Percentiles rank a stretch among this genome's conserved stretches.
These are phyloP conservation scores for Ascaphus truei DNA, from an alignment of 2,113 vertebrate species.

Conservation along the genomic window DNA sequence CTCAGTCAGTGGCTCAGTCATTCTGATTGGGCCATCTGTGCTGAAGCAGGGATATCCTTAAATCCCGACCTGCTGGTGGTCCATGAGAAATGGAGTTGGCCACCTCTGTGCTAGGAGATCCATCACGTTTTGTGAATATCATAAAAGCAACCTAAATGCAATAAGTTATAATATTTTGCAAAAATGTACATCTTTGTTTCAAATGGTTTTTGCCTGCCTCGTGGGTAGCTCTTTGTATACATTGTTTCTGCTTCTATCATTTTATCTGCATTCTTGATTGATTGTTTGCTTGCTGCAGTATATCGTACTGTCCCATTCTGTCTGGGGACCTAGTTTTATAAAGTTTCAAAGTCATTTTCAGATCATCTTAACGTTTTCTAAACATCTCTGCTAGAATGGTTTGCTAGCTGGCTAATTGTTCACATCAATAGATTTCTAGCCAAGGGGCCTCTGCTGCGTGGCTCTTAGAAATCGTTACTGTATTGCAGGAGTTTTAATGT, in stretches of 20 bases:
- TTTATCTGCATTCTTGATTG: background rate
- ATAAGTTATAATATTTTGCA: background rate
- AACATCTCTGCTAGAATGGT: background rate
- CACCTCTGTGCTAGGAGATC: too few relatives aligned
- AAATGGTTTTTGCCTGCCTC: background rate
- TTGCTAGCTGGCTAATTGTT: background rate
- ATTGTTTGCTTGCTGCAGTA: background rate
- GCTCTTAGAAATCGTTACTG: background rate
- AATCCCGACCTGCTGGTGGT: too few relatives aligned
- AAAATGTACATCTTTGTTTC: background rate
- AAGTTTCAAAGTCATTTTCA: background rate
- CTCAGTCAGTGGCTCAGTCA: too few relatives aligned
- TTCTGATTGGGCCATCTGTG: too few relatives aligned
- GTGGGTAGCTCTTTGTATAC: background rate
- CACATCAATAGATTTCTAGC: background rate
- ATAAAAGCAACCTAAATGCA: background rate
- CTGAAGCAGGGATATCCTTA: too few relatives aligned
- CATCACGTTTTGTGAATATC: background rate
- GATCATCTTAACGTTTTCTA: background rate
- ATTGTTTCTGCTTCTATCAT: background rate
- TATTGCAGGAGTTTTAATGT: background rate
- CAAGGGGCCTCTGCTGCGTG: background rate
- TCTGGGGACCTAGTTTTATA: background rate
- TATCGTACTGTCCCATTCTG: background rate
- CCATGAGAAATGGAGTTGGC: too few relatives aligned